Evolutionary conservation across 2,113 vertebrate species (phyloP).

Genomic region (Orycteropus afer): DNA sequence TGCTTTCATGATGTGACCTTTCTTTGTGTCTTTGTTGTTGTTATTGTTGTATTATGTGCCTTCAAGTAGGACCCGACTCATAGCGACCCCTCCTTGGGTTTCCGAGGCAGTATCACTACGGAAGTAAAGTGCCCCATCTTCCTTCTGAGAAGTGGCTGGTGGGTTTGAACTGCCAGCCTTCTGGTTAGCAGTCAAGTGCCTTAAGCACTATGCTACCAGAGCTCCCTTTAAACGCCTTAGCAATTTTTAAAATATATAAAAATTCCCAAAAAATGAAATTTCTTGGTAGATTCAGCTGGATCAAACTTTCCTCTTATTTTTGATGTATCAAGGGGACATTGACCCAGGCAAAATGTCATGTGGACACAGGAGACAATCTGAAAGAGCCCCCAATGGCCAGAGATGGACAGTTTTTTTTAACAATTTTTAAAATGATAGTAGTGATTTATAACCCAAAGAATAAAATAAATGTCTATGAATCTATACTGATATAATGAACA

Average conservation of each 20-base stretch:
- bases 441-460: background rate
- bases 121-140: too few relatives aligned
- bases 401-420: background rate
- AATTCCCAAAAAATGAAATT: background rate
- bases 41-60: too few relatives aligned
- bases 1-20: too few relatives aligned
- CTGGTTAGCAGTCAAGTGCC: too few relatives aligned
- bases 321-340: background rate
- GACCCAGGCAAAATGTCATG: background rate
- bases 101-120: too few relatives aligned
- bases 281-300: background rate
- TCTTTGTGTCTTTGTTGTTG: too few relatives aligned
- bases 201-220: too few relatives aligned
- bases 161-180: too few relatives aligned
- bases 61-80: too few relatives aligned
- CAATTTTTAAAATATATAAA: background rate
- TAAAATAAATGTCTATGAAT: background rate
- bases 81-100: too few relatives aligned
- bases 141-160: too few relatives aligned
- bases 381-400: background rate
- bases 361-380: background rate
- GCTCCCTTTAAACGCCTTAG: too few relatives aligned
- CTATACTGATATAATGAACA: background rate
- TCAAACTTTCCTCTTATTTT: background rate
- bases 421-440: background rate